phyloP scores from a whole-genome alignment of 2,113 vertebrate genomes.

The Lepisosteus oculatus region DNA sequence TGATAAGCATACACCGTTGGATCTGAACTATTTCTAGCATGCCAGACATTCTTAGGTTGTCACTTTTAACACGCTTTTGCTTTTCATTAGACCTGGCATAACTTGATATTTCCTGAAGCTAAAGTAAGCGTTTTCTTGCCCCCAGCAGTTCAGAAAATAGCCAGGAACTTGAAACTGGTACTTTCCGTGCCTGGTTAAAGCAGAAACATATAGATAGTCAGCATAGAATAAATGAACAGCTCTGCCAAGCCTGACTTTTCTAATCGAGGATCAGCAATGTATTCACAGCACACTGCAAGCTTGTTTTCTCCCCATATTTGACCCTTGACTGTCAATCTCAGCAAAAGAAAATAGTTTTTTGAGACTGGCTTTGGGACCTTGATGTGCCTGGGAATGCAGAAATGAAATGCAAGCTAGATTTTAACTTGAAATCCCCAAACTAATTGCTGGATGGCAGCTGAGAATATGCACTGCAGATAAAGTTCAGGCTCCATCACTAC shows the following conservation, averaged over 20 bases:
- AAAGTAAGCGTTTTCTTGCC: slow-evolving; percentile 1
- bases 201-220: not conserved
- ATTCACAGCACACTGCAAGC: not conserved
- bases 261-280: too few relatives aligned
- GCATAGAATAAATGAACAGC: not conserved
- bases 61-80: slow-evolving; percentile 22
- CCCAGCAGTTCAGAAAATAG: not conserved
- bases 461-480: too few relatives aligned
- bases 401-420: not conserved
- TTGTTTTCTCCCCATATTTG: not conserved
- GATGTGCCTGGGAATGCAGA: not conserved
- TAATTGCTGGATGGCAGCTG: too few relatives aligned
- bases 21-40: slow-evolving; percentile 28
- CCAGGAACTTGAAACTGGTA: not conserved
- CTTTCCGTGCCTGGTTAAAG: not conserved
- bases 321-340: slow-evolving; percentile 6
- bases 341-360: not conserved
- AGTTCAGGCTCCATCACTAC: too few relatives aligned
- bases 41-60: slow-evolving; percentile 21
- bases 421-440: not conserved
- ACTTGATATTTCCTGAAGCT: slow-evolving; percentile 15
- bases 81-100: slow-evolving; percentile 44
- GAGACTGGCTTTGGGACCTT: not conserved
- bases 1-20: slow-evolving; percentile 11
- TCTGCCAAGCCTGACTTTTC: not conserved